Evolutionary conservation across 1,140 invertebrate genomes (phyloP).

Genomic region (Meloidogyne floridensis): DNA sequence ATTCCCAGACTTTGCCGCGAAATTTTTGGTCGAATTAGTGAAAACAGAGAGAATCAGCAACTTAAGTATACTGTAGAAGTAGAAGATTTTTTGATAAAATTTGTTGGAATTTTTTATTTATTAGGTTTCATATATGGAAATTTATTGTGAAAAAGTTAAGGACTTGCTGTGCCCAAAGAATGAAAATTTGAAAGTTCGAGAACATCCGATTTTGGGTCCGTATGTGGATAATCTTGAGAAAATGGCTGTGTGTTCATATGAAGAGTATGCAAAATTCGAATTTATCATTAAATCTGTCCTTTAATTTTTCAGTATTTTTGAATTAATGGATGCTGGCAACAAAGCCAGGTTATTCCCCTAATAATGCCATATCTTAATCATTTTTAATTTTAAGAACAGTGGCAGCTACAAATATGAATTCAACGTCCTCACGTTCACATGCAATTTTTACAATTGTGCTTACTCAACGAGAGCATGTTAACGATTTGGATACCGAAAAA

Average conservation of each 20-base stretch:
- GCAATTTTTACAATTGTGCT: conserved; percentile 99
- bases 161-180: conserved; percentile 97
- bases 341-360: conserved; percentile 44
- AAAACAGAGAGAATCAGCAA: conserved; percentile 32
- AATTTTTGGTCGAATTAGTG: conserved; percentile 84
- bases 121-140: conserved; percentile 89
- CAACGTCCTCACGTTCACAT: conserved; percentile 95
- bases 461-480: conserved; percentile 83
- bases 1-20: conserved; percentile 97
- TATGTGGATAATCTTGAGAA: conserved; percentile 98
- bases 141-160: conserved; percentile 95
- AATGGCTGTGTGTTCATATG: conserved; percentile 88
- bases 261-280: conserved; percentile 72
- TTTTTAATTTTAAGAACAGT: conserved; percentile 77
- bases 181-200: conserved; percentile 86
- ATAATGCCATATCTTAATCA: no score
- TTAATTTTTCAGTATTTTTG: conserved; percentile 74
- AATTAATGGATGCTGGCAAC: conserved; percentile 89
- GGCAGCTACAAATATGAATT: conserved; percentile 99
- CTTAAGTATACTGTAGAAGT: conserved; percentile 67
- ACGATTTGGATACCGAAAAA: conserved; percentile 80
- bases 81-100: not conserved
- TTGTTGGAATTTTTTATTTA: no score
- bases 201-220: conserved; percentile 92
- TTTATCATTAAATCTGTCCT: conserved; percentile 28